phyloP scores from a whole-genome alignment of 2,797 vertebrate genomes.

The Lutjanus campechanus region DNA sequence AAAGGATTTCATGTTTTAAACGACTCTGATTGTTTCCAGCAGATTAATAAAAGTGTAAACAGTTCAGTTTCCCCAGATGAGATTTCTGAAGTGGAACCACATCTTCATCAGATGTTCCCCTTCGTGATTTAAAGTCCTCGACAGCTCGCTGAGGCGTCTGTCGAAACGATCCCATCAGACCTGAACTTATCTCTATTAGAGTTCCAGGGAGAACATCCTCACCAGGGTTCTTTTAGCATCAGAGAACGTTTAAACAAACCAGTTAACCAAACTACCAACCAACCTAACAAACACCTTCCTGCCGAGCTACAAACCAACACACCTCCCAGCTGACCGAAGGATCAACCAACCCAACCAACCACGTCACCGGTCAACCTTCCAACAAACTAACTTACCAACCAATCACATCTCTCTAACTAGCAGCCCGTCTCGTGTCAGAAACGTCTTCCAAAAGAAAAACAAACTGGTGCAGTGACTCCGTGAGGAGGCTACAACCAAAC shows the following conservation, averaged over 20 bases:
- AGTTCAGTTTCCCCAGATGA: neutral
- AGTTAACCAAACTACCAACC: neutral
- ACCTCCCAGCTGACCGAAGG: neutral
- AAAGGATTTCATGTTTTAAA: neutral
- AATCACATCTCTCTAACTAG: neutral
- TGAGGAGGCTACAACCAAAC: neutral
- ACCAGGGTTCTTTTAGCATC: neutral
- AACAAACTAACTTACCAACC: neutral
- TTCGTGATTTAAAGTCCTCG: neutral
- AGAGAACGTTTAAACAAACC: neutral
- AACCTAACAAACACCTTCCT: neutral
- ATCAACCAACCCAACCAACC: too few species aligned
- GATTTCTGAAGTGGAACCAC: neutral
- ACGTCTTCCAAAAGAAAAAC: too few species aligned
- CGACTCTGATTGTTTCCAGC: neutral
- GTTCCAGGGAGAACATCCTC: neutral
- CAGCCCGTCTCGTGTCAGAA: too few species aligned
- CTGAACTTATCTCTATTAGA: neutral
- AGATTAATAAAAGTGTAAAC: neutral
- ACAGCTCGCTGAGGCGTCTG: neutral
- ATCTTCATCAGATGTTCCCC: conserved; percentile 6
- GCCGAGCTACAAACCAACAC: neutral
- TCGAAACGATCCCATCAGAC: neutral
- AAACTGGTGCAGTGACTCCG: too few species aligned
- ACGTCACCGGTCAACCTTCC: too few species aligned